Percentiles rank a stretch among this genome's conserved stretches.
These are phyloP conservation scores for Helogale parvula DNA, from an alignment of 2,113 vertebrate genomes.

Conservation along the genomic window DNA sequence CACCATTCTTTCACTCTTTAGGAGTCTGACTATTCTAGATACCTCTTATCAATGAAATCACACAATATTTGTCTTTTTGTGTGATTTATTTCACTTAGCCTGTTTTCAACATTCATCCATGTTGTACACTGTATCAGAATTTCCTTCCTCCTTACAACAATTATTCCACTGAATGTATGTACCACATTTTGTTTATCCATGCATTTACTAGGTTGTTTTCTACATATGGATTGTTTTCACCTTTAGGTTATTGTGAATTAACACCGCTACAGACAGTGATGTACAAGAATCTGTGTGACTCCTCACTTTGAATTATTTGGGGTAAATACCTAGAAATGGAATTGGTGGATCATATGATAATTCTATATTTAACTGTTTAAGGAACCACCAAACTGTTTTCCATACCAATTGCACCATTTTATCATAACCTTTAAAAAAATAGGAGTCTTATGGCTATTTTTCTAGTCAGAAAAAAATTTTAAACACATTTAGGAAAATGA, in stretches of 20 bases:
- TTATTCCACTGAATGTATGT: not conserved
- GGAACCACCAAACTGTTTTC: not conserved
- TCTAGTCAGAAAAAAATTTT: not conserved
- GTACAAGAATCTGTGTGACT: not conserved
- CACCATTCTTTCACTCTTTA: not conserved
- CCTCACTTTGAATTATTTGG: not conserved
- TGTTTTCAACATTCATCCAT: not conserved
- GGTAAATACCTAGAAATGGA: not conserved
- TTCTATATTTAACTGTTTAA: not conserved
- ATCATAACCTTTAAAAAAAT: not conserved
- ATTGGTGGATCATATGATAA: not conserved
- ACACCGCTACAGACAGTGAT: not conserved
- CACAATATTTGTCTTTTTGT: not conserved
- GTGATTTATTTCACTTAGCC: not conserved
- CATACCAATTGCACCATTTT: not conserved
- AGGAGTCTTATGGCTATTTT: not conserved
- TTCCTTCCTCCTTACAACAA: not conserved
- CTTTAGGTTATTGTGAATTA: not conserved
- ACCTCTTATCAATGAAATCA: not conserved
- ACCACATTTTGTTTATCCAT: not conserved
- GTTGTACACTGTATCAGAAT: not conserved
- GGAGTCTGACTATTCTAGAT: not conserved
- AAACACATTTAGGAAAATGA: not conserved
- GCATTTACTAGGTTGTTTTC: not conserved
- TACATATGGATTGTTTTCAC: not conserved